A percentile compares a stretch with the other conserved stretches of the same genome.
These are phyloP conservation scores for Casuarius casuarius DNA, from an alignment of 2,113 vertebrate species.

Conservation along the genomic window DNA sequence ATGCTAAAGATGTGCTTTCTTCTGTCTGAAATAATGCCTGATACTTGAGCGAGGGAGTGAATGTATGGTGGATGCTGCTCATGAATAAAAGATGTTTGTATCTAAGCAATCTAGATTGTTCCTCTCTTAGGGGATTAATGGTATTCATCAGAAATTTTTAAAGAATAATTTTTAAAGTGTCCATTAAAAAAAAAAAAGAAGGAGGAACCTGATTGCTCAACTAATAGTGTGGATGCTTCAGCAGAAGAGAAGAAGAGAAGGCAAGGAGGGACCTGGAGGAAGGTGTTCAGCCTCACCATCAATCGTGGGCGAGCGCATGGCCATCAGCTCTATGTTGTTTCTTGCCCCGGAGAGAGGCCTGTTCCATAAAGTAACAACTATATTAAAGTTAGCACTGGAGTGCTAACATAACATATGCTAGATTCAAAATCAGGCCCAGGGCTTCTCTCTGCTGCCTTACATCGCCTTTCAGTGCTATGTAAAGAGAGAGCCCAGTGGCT, in stretches of 20 bases:
- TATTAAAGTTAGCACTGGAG: no score
- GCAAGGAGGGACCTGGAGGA: background rate
- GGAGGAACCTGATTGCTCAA: conserved; percentile 53
- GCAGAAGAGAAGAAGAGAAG: background rate
- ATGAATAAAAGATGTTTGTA: conserved; percentile 77
- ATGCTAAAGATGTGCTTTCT: conserved; percentile 60
- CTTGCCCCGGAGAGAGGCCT: no score
- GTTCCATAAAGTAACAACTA: background rate
- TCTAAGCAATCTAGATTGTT: conserved; percentile 60
- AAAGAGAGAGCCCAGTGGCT: background rate
- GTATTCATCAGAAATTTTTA: conserved; percentile 67
- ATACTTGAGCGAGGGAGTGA: conserved; percentile 15
- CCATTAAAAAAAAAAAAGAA: background rate
- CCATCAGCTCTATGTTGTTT: rapidly evolving
- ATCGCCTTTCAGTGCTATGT: background rate
- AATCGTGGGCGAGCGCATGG: rapidly evolving
- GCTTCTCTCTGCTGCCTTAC: background rate
- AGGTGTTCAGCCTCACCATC: rapidly evolving
- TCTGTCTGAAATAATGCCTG: conserved; percentile 70
- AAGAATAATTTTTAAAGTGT: conserved; percentile 47
- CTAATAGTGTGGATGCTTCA: conserved; percentile 18
- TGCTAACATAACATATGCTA: no score
- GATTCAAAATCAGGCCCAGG: background rate
- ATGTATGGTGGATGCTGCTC: conserved; percentile 12
- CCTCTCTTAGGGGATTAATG: conserved; percentile 57